Evolutionary conservation across 2,113 vertebrate genomes (phyloP).

Genomic region (Diglossa brunneiventris): DNA sequence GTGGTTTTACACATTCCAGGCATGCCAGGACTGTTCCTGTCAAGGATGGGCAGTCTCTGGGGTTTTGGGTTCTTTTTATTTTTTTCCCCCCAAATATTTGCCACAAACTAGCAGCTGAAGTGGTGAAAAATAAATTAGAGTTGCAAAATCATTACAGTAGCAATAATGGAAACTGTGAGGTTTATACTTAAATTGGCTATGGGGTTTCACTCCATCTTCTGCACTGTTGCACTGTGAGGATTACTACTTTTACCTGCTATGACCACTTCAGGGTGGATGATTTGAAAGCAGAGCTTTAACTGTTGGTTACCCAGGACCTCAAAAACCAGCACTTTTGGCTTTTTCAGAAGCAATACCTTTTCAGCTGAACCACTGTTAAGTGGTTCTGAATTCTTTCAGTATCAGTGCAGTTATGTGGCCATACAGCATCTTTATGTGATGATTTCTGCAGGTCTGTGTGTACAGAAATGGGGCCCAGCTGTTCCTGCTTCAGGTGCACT

Average conservation of each 20-base stretch:
- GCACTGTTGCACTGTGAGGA: background rate
- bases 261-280: background rate
- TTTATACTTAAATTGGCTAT: background rate
- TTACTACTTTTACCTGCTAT: background rate
- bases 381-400: background rate
- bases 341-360: background rate
- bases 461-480: background rate
- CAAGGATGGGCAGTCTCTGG: slow-evolving; percentile 32
- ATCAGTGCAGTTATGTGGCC: background rate
- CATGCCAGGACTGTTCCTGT: slow-evolving; percentile 49
- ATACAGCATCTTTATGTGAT: accelerated
- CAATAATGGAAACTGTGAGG: slow-evolving; percentile 27
- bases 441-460: background rate
- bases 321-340: background rate
- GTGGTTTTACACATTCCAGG: slow-evolving; percentile 62
- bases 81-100: background rate
- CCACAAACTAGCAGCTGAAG: slow-evolving; percentile 8
- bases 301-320: background rate
- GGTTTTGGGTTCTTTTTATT: background rate
- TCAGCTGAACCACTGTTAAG: background rate
- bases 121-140: background rate
- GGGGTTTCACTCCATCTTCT: background rate
- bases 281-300: background rate
- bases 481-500: background rate
- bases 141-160: slow-evolving; percentile 15